Evolutionary conservation across 2,797 vertebrate species (phyloP).

Genomic region (Cetoscarus ocellatus): DNA sequence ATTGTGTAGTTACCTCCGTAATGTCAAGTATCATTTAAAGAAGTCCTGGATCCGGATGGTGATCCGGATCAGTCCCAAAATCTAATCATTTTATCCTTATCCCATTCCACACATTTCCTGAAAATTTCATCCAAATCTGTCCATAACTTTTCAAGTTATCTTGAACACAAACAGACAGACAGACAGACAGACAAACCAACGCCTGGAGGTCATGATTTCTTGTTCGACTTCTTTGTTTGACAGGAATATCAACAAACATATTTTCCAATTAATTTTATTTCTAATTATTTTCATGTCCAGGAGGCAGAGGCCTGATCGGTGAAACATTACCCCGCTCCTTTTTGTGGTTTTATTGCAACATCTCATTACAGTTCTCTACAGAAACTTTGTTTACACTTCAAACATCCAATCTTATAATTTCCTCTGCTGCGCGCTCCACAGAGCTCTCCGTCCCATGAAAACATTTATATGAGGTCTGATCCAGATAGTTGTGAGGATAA

Average conservation of each 20-base stretch:
- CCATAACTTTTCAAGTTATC: too few species aligned
- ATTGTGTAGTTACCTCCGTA: too few species aligned
- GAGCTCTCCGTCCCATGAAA: constrained; percentile 31
- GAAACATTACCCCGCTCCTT: not conserved
- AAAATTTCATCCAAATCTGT: too few species aligned
- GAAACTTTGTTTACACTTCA: constrained; percentile 18
- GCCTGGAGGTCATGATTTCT: too few species aligned
- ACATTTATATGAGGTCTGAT: constrained; percentile 34
- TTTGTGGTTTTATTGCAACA: not conserved
- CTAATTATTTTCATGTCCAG: not conserved
- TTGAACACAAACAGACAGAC: too few species aligned
- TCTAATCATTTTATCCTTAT: too few species aligned
- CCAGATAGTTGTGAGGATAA: not conserved
- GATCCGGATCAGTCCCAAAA: too few species aligned
- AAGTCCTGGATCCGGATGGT: too few species aligned
- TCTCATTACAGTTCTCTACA: not conserved
- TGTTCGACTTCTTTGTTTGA: not conserved
- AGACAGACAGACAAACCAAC: too few species aligned
- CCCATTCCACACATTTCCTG: too few species aligned
- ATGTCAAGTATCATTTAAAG: too few species aligned
- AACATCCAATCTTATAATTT: constrained; percentile 10
- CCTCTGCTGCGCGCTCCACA: not conserved
- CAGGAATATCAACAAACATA: not conserved
- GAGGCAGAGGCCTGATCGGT: not conserved
- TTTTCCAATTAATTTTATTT: not conserved